Percentiles rank a stretch among this genome's conserved stretches.
phyloP scores from a whole-genome alignment of 2,888 invertebrate genomes.

The Machimus atricapillus region DNA sequence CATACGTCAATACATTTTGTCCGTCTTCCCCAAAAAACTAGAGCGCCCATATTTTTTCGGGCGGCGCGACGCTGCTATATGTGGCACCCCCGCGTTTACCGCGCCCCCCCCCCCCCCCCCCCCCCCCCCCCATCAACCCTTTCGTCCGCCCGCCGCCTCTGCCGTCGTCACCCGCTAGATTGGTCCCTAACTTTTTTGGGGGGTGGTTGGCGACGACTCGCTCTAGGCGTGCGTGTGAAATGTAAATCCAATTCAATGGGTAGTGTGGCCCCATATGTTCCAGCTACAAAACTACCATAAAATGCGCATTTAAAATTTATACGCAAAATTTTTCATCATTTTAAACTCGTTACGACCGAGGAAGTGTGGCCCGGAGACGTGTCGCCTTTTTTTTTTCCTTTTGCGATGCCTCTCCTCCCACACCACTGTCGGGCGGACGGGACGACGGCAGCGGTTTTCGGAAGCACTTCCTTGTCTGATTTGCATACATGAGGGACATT shows the following conservation, averaged over 20 bases:
- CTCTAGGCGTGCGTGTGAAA: slow-evolving; percentile 29
- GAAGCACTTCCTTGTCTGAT: background rate
- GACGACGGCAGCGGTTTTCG: background rate
- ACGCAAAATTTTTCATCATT: slow-evolving; percentile 48
- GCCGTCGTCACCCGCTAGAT: background rate
- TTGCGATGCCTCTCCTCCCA: slow-evolving; percentile 6
- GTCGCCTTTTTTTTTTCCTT: slow-evolving; percentile 17
- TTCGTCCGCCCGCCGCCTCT: background rate
- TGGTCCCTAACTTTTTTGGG: background rate
- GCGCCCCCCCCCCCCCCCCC: too few relatives aligned
- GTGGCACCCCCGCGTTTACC: background rate
- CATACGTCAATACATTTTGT: slow-evolving; percentile 42
- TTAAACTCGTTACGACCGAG: slow-evolving; percentile 45
- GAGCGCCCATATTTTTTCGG: background rate
- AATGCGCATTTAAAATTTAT: slow-evolving; percentile 48
- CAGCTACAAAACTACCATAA: slow-evolving; percentile 48
- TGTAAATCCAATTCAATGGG: slow-evolving; percentile 24
- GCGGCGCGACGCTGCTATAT: background rate
- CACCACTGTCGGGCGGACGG: background rate
- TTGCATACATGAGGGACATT: background rate
- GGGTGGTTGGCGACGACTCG: background rate
- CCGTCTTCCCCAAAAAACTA: slow-evolving; percentile 20
- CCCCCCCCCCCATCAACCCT: background rate
- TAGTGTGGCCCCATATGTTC: slow-evolving; percentile 43
- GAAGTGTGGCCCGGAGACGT: slow-evolving; percentile 24